phyloP scores from a whole-genome alignment of 2,797 vertebrate genomes.

The Eremophila alpestris region DNA sequence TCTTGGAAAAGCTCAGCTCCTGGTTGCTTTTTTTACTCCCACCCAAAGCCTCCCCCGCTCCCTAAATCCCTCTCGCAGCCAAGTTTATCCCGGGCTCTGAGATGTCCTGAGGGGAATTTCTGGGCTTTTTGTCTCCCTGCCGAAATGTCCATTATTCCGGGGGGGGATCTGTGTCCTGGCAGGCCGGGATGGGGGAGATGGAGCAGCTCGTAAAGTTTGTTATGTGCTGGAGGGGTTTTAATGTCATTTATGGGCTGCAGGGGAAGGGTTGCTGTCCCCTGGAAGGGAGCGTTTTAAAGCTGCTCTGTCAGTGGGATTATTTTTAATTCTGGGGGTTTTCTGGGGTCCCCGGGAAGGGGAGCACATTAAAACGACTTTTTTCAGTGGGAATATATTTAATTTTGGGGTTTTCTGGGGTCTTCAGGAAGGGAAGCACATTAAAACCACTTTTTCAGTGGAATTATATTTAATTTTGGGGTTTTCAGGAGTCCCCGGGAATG shows the following conservation, averaged over 20 bases:
- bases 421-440: accelerated
- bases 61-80: background rate
- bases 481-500: too few species aligned
- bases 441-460: accelerated
- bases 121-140: slow-evolving; percentile 31
- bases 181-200: background rate
- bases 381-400: slow-evolving; percentile 27
- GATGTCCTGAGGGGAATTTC: background rate
- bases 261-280: background rate
- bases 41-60: background rate
- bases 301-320: slow-evolving; percentile 42
- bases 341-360: too few species aligned
- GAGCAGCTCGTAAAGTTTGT: background rate
- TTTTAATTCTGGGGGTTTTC: background rate
- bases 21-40: background rate
- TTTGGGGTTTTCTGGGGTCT: background rate
- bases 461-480: background rate
- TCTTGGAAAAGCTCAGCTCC: background rate
- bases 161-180: background rate
- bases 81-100: background rate
- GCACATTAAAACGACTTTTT: accelerated
- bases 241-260: background rate
- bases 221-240: background rate
- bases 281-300: background rate
- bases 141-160: background rate